Conservation (phyloP, 1,140 invertebrate species). For the Linepithema humile region DNA sequence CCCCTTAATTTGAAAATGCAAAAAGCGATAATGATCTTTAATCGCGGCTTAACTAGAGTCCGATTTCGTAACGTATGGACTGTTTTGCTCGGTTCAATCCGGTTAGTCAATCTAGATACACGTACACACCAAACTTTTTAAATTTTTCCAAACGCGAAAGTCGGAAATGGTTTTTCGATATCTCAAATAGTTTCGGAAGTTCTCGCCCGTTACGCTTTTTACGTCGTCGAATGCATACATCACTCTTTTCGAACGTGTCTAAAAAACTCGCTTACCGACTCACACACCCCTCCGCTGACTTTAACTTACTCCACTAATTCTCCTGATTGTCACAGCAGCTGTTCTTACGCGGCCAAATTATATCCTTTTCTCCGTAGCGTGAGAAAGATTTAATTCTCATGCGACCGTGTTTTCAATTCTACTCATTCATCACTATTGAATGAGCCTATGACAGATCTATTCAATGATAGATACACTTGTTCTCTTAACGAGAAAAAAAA, state of each 20-base stretch:
- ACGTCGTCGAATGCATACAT: neutral
- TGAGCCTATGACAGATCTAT: no score
- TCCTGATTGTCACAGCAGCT: slow-evolving; percentile 18
- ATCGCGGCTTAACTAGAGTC: neutral
- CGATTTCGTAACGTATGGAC: neutral
- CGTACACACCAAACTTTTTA: neutral
- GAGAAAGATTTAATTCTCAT: neutral
- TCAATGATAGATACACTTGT: no score
- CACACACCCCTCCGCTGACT: slow-evolving; percentile 19
- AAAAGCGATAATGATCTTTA: neutral
- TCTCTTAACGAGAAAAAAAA: neutral
- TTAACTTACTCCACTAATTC: slow-evolving; percentile 19
- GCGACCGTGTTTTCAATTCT: neutral
- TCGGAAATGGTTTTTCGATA: slow-evolving; percentile 39
- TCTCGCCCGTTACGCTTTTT: slow-evolving; percentile 27
- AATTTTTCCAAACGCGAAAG: slow-evolving; percentile 8
- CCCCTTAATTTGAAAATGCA: neutral
- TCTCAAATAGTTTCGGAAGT: slow-evolving; percentile 36
- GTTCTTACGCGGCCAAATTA: neutral
- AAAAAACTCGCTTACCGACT: slow-evolving; percentile 27
- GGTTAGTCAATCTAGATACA: neutral
- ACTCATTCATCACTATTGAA: neutral
- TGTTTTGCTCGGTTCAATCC: neutral
- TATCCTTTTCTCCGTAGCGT: neutral
- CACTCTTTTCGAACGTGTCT: slow-evolving; percentile 6